Base-by-base conservation (phyloP, 2,797 vertebrate genomes). In the Helarctos malayanus region DNA sequence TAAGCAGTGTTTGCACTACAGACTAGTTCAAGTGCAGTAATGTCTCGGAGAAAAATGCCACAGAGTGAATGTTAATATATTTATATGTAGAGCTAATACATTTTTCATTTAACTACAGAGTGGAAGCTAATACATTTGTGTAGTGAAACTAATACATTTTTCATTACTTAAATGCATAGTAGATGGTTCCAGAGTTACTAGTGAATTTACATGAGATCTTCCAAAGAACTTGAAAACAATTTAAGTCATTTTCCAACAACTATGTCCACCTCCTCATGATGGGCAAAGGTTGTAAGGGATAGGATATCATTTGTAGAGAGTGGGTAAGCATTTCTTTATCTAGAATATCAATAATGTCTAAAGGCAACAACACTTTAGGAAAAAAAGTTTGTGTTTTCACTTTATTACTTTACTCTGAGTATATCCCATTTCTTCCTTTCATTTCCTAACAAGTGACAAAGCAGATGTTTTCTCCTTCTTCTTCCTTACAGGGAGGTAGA, bases 81-180 rank as follows among this genome's bases (percentile, higher is more conserved):
- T 95, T 89, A 47, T 56, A 35, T 4, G 89, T 18, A 95, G 97
- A 65, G 82, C 90, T 86, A 96, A 98, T 93, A 85, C 81, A 92
- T 83, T 95, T 98, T 98, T 97, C 95, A 97, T 97, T 92, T 79
- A 89, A 97, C 84, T 91, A 83, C 85, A 87, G 93, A 47, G 97
- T 91, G 45, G 89, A 96, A 97, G 89, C 84, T 95, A 97, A 97
- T 91, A 93, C 86, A 81, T 97, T 97, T 76, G 91, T 91, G 93
- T 56, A 94, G 79, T 78, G 95, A 96, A 97, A 97, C 87, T 69
- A 98, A 98, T 92, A 90, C 71, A 84, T 98, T 97, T 98, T 97
- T 97, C 97, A 98, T 98, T 86, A 49, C 82, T 97, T 94, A 95
- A 98, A 97, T 86, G 95, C 96, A 95, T 41, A 21, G 69, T 87